phyloP scores from a whole-genome alignment of 2,888 invertebrate species.

The Diachrysia chrysitis region DNA sequence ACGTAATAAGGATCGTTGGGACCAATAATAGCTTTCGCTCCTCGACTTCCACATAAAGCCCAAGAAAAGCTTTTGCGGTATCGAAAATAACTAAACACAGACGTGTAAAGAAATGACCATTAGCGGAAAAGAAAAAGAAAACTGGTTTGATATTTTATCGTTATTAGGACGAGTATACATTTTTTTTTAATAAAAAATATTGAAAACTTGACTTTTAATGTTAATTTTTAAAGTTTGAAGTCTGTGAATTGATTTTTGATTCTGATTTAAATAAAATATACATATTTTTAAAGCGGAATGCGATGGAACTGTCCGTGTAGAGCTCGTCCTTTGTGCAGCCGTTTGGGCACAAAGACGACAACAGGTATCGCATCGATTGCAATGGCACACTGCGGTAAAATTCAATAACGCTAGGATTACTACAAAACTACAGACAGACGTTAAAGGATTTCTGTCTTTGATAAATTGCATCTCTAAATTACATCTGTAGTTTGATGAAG shows the following conservation, averaged over 20 bases:
- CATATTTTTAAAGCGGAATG: conserved; percentile 1
- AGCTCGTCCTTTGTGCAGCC: conserved; percentile 4
- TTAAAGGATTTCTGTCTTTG: not conserved
- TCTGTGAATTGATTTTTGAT: not conserved
- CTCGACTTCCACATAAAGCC: conserved; percentile 42
- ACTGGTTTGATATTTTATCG: not conserved
- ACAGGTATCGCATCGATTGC: not conserved
- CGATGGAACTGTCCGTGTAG: not conserved
- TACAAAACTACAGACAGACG: not conserved
- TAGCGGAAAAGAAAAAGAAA: conserved; percentile 28
- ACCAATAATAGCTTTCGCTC: conserved; percentile 49
- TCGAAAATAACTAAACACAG: conserved; percentile 46
- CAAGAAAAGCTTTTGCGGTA: conserved; percentile 40
- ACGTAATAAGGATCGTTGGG: conserved; percentile 51
- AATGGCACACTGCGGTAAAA: conserved; percentile 4
- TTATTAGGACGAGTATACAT: not conserved
- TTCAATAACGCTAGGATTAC: conserved; percentile 2
- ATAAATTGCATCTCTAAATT: not conserved
- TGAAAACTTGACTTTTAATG: too few relatives aligned
- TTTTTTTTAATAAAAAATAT: not conserved
- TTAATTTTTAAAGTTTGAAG: too few relatives aligned
- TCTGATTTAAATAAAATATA: not conserved
- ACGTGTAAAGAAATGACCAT: conserved; percentile 24
- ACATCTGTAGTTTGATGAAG: not conserved
- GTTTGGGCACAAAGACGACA: not conserved